Evolutionary conservation across 2,113 vertebrate genomes (phyloP).

Genomic region (Euleptes europaea): DNA sequence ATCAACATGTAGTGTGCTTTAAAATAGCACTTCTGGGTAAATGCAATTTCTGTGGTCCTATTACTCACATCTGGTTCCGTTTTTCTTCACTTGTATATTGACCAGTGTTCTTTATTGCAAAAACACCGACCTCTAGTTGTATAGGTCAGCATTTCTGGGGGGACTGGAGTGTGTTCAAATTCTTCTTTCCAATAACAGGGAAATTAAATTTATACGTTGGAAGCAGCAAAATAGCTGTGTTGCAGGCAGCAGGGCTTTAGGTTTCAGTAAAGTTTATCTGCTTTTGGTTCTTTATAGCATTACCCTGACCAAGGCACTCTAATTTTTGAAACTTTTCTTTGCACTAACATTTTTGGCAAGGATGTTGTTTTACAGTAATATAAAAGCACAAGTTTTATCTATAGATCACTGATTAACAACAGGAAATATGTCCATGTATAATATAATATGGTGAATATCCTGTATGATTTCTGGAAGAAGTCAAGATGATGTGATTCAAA

Average conservation of each 20-base stretch:
- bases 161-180: slow-evolving; percentile 72
- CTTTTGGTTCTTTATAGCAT: slow-evolving; percentile 41
- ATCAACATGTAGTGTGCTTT: slow-evolving; percentile 80
- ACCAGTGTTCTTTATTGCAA: slow-evolving; percentile 82
- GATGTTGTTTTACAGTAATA: background rate
- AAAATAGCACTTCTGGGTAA: slow-evolving; percentile 84
- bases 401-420: background rate
- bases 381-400: background rate
- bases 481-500: no score
- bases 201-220: slow-evolving; percentile 64
- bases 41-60: slow-evolving; percentile 80
- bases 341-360: background rate
- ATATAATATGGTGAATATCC: background rate
- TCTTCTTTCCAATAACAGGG: slow-evolving; percentile 67
- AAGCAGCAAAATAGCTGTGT: slow-evolving; percentile 40
- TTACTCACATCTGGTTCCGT: slow-evolving; percentile 82
- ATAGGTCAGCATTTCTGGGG: slow-evolving; percentile 75
- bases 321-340: slow-evolving; percentile 3
- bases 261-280: slow-evolving; percentile 52
- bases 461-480: background rate
- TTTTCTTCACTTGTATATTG: slow-evolving; percentile 84
- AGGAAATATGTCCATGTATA: background rate
- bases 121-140: slow-evolving; percentile 76
- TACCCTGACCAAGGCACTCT: background rate
- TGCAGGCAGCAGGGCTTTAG: slow-evolving; percentile 51